Evolutionary conservation across 2,888 invertebrate species (phyloP), one percentile per base, ranked within the genome.

Genomic region (Cryptops parisi): DNA sequence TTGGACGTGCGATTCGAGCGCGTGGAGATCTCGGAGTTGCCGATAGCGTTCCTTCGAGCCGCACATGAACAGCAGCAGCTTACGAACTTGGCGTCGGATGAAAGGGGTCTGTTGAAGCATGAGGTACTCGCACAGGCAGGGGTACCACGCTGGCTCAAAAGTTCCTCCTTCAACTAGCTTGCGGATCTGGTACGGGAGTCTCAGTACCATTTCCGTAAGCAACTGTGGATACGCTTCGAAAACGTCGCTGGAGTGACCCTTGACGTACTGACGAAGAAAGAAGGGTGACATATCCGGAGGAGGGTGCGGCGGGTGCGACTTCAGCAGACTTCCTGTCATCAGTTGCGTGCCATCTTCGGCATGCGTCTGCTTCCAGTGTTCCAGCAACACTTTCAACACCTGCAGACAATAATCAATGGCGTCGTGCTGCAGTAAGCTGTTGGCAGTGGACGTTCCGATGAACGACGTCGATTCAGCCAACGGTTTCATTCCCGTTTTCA

Each of bases 11-110:
- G 86, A 85, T 62, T 87, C 86, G 3, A 96, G 74, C 1, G 91
- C 86, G 70, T 96, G 93, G 15, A 91, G 78, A 74, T 97, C 97
- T 41, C 96, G 79, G 59, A 91, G 73, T 65, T 91, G 87, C 0
- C 96, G 79, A 73, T 97, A 97, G 52, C 89, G 88, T 62, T 97
- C 96, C 65, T 94, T 91, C 53, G 86, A 90, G 22, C 93, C 94
- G 67, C 94, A 93, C 60, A 96, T 82, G 62, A 90, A 84, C 60
- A 96, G 75, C 19, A 97, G 70, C 19, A 97, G 73, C 70, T 96
- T 96, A 52, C 96, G 79, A 0, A 74, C 74, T 76, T 94, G 93
- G 60, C 93, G 79, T 55, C 78, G 76, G 1, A 86, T 80, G 63
- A 80, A 80, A 6, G 93, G 88, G n/a, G 90, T 87, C 66, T 88